Base-by-base conservation (phyloP, 2,797 vertebrate species). In the Myoxocephalus aenaeus region DNA sequence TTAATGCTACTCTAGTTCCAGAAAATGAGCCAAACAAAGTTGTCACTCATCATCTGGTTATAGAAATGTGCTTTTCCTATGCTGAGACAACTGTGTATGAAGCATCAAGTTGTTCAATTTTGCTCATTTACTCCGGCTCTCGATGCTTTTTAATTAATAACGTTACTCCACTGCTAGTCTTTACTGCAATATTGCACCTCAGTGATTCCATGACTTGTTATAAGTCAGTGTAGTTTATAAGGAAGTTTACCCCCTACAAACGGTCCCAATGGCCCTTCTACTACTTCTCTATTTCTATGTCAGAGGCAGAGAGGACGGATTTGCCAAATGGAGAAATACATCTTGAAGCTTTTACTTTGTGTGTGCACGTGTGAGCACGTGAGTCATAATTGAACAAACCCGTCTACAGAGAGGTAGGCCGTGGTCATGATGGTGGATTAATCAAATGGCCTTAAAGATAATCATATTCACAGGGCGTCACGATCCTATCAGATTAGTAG, bases 371-470 rank as follows among this genome's bases (percentile, higher is more conserved):
- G n/a, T n/a, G n/a, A n/a, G n/a, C n/a, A n/a, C n/a, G n/a, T n/a
- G n/a, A n/a, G n/a, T n/a, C n/a, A n/a, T 27, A 27, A 27, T 27
- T 27, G 25, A 27, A 27, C 25, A 27, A 27, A 27, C 25, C 25
- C 13, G 40, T 42, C 40, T 46, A 70, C 32, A 46, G 29, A 54
- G 36, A 46, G 38, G 9, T 20, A 15, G 13, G 56, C 32, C 3
- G 3, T 18, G 9, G 3, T 53, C 25, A 40, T 27, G 15, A 27
- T 58, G 12, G 15, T 22, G 53, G 3, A 46, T 65, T 44, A 40
- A 54, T 74, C 40, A 61, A 50, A 69, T 38, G n/a, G 17, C 13
- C 57, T 76, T 22, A 69, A 25, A 80, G 71, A 61, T 38, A 65
- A 78, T 64, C 18, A 67, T 5, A 65, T 44, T 61, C 53, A 58